A percentile compares a stretch with the other conserved stretches of the same genome.
These are phyloP conservation scores for Nesoenas mayeri DNA, from an alignment of 2,113 vertebrate species.

Conservation along the genomic window DNA sequence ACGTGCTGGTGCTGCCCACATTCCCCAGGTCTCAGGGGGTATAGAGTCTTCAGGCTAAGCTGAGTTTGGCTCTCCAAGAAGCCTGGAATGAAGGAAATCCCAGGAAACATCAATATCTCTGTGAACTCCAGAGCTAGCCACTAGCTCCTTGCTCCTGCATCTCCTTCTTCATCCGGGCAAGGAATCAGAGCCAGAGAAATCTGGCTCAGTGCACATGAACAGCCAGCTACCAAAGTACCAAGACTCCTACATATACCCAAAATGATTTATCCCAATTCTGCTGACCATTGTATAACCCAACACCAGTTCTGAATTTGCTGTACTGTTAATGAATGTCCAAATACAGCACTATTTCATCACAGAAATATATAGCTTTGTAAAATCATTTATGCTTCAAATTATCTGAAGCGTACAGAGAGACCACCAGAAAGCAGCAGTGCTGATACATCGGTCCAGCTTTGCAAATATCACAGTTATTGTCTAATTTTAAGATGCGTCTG, in stretches of 20 bases:
- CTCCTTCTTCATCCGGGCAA: background rate
- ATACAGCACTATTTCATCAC: background rate
- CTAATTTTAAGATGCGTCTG: background rate
- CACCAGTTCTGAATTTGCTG: background rate
- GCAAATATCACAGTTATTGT: background rate
- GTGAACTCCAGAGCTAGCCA: background rate
- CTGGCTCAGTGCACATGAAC: accelerated
- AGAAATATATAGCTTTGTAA: background rate
- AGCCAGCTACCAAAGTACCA: background rate
- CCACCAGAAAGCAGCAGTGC: background rate
- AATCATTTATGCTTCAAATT: background rate
- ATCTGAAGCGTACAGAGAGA: background rate
- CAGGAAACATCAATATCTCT: background rate
- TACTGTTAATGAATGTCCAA: background rate
- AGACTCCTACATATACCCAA: background rate
- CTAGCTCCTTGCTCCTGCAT: accelerated
- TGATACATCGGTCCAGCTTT: background rate
- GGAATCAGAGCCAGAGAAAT: background rate
- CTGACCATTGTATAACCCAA: background rate
- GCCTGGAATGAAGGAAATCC: background rate
- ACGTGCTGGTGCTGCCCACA: accelerated
- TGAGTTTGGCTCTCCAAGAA: background rate
- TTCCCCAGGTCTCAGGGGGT: background rate
- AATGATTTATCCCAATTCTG: background rate
- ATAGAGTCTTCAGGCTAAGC: background rate